Conservation (phyloP, 2,888 invertebrate genomes). For the Tenthredo scrophulariae region DNA sequence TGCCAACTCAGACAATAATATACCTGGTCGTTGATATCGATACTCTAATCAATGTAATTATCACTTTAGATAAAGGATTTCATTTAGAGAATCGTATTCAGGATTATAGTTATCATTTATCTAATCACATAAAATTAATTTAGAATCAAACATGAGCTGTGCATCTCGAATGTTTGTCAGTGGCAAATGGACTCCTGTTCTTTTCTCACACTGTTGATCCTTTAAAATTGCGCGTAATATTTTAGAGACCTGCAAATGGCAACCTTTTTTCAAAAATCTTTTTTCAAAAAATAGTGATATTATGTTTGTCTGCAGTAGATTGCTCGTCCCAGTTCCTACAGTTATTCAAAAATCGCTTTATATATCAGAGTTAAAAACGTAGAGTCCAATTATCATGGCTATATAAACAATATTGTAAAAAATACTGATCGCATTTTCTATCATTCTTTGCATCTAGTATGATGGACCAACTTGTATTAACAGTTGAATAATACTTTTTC, state of each 20-base stretch:
- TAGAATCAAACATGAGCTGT: neutral
- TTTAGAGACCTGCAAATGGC: neutral
- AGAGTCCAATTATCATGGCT: neutral
- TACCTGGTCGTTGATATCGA: neutral
- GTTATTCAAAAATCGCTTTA: neutral
- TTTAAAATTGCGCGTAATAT: neutral
- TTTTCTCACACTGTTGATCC: neutral
- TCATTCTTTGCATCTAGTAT: neutral
- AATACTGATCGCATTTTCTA: neutral
- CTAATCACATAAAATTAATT: neutral
- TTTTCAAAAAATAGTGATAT: neutral
- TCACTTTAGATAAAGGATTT: neutral
- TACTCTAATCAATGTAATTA: neutral
- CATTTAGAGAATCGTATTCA: neutral
- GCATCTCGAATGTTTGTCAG: neutral
- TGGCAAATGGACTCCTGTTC: neutral
- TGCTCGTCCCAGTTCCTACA: neutral
- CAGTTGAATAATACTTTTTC: neutral
- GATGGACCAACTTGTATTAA: constrained; percentile 5
- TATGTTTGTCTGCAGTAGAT: neutral
- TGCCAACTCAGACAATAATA: constrained; percentile 44
- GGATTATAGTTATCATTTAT: neutral
- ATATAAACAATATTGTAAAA: neutral
- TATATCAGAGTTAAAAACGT: neutral
- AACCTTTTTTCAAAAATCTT: neutral